phyloP scores from a whole-genome alignment of 2,888 invertebrate species.

The Pimpla rufipes region DNA sequence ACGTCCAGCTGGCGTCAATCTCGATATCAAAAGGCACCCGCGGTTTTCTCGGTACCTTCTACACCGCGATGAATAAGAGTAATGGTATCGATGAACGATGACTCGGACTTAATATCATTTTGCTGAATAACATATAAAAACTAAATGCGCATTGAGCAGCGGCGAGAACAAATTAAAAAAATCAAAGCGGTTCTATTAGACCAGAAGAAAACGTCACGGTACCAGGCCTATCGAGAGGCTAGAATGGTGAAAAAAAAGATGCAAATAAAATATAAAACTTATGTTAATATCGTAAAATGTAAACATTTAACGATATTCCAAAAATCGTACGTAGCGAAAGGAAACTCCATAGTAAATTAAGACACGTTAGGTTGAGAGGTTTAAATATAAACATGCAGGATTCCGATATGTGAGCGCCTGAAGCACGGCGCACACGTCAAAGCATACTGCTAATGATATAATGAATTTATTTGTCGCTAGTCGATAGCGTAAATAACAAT shows the following conservation, averaged over 20 bases:
- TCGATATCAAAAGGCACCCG: constrained; percentile 51
- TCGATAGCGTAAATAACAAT: constrained; percentile 69
- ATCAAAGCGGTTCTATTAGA: background rate
- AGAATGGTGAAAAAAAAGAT: too few relatives aligned
- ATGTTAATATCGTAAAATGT: too few relatives aligned
- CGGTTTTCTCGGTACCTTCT: constrained; percentile 33
- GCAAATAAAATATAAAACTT: too few relatives aligned
- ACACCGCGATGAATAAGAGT: constrained; percentile 2
- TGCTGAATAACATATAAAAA: constrained; percentile 6
- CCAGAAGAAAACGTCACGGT: background rate
- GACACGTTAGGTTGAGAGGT: background rate
- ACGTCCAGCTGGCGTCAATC: constrained; percentile 33
- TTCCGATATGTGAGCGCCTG: background rate
- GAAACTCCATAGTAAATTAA: too few relatives aligned
- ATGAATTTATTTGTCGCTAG: constrained; percentile 65
- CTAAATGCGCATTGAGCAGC: background rate
- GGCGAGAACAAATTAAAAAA: background rate
- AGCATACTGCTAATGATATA: constrained; percentile 51
- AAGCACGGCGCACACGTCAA: background rate
- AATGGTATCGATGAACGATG: constrained; percentile 46
- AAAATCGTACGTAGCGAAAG: too few relatives aligned
- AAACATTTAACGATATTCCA: too few relatives aligned
- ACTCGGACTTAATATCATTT: constrained; percentile 15
- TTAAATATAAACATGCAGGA: background rate
- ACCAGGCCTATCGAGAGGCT: background rate